These are phyloP conservation scores for Anhinga rufa DNA, from an alignment of 2,113 vertebrate genomes.

Conservation along the genomic window DNA sequence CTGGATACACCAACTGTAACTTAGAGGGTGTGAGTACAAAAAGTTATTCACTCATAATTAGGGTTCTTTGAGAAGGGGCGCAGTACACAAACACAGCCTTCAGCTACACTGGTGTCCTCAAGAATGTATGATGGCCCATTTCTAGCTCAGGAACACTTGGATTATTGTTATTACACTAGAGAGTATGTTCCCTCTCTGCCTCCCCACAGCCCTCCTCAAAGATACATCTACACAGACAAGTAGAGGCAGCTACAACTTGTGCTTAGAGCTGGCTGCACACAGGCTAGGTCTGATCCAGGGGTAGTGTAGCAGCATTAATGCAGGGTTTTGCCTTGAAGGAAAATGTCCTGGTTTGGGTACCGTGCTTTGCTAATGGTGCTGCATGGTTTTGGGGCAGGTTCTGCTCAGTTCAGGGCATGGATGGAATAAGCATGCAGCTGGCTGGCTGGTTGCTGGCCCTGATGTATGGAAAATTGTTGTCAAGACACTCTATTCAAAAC, in stretches of 20 bases:
- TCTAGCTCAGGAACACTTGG: background rate
- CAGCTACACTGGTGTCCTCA: background rate
- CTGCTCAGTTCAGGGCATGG: background rate
- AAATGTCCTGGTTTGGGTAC: background rate
- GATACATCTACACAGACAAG: background rate
- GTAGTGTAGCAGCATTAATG: background rate
- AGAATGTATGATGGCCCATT: background rate
- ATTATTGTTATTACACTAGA: background rate
- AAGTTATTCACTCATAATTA: background rate
- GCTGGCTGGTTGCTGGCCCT: background rate
- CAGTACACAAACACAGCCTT: background rate
- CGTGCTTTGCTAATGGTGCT: background rate
- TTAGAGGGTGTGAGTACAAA: background rate
- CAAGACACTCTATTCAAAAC: background rate
- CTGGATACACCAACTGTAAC: background rate
- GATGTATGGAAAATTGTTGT: background rate
- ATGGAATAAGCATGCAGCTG: background rate
- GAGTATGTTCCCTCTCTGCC: background rate
- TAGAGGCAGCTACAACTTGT: background rate
- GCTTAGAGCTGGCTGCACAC: background rate
- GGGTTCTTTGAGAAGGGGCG: background rate
- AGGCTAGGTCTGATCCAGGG: background rate
- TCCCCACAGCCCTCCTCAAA: background rate
- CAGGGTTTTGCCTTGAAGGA: background rate
- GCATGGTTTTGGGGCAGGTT: background rate